These are phyloP conservation scores for Apocheima hispidaria DNA, from an alignment of 2,888 invertebrate genomes.

Conservation along the genomic window DNA sequence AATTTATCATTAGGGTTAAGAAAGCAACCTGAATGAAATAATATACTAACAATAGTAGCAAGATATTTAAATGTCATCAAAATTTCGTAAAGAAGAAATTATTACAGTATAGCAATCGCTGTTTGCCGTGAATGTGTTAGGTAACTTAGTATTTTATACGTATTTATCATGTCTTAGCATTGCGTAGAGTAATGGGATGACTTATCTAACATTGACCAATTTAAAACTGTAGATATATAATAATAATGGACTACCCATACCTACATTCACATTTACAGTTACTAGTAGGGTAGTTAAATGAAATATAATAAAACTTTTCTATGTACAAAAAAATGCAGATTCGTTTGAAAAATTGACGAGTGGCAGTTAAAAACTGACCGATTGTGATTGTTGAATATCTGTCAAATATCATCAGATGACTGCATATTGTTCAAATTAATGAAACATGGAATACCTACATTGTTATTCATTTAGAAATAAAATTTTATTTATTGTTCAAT, in stretches of 20 bases:
- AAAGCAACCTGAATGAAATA: constrained; percentile 15
- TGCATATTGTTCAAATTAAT: neutral
- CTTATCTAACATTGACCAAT: no score
- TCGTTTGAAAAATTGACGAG: neutral
- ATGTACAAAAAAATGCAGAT: neutral
- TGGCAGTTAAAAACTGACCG: neutral
- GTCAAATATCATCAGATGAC: neutral
- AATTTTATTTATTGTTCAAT: neutral
- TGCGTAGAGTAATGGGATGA: no score
- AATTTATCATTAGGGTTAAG: constrained; percentile 34
- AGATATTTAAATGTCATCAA: constrained; percentile 8
- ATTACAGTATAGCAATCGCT: no score
- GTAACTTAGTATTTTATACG: neutral
- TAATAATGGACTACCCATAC: no score
- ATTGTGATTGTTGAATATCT: neutral
- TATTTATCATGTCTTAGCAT: neutral
- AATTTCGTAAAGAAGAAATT: neutral
- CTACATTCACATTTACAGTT: no score
- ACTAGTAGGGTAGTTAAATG: neutral
- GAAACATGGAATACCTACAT: neutral
- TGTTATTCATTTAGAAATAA: no score
- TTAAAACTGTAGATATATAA: no score
- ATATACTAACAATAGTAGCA: constrained; percentile 23
- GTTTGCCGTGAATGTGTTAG: no score
- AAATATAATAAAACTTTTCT: neutral